Evolutionary conservation across 2,113 vertebrate species (phyloP).

Genomic region (Centrocercus urophasianus): DNA sequence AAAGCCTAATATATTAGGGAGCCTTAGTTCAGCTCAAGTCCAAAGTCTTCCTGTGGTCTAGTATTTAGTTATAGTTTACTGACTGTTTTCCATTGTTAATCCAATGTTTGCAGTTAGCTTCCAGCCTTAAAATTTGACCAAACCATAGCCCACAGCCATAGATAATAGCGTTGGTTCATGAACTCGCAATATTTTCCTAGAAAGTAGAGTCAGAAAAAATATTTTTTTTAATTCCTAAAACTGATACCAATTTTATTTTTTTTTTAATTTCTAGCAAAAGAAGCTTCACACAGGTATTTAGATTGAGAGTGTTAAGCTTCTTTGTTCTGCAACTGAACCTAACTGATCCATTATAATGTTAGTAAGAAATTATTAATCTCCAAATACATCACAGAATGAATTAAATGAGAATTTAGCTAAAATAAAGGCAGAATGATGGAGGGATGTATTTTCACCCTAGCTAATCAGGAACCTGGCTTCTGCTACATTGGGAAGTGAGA

Average conservation of each 20-base stretch:
- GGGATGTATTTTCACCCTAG: accelerated
- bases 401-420: background rate
- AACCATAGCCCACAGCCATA: background rate
- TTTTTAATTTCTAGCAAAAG: background rate
- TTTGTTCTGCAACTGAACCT: background rate
- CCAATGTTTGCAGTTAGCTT: background rate
- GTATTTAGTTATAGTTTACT: background rate
- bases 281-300: background rate
- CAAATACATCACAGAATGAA: background rate
- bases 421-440: background rate
- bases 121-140: accelerated
- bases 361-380: background rate
- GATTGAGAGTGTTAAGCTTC: background rate
- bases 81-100: background rate
- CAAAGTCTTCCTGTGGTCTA: background rate
- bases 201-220: background rate
- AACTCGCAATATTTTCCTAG: background rate
- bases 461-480: background rate
- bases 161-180: background rate
- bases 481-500: accelerated
- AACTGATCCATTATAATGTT: background rate
- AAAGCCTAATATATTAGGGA: background rate
- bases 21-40: background rate
- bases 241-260: background rate
- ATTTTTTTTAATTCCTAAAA: background rate